phyloP scores from a whole-genome alignment of 1,140 invertebrate species.

The Pseudomyrmex flavicornis region DNA sequence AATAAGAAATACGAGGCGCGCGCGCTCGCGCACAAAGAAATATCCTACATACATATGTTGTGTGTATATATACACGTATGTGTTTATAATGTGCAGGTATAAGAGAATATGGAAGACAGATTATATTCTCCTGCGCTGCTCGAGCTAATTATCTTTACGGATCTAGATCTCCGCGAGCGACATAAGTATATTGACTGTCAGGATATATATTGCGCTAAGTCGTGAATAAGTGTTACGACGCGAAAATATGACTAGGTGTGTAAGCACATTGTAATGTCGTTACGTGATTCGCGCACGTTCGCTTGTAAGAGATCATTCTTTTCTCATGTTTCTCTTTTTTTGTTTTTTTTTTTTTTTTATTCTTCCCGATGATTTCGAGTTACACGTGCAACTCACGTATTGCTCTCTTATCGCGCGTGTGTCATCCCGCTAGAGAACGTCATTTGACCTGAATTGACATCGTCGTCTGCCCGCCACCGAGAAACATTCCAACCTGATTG shows the following conservation, averaged over 20 bases:
- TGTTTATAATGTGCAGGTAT: background rate
- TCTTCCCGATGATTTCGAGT: no score
- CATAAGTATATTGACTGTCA: background rate
- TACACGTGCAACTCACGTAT: background rate
- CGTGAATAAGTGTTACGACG: background rate
- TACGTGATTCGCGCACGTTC: conserved; percentile 4
- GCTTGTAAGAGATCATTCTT: background rate
- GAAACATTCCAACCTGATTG: conserved; percentile 45
- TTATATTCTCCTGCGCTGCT: background rate
- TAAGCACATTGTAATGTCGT: conserved; percentile 11
- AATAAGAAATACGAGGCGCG: background rate
- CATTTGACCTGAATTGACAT: conserved; percentile 67
- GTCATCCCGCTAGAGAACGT: conserved; percentile 20
- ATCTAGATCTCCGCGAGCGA: conserved; percentile 19
- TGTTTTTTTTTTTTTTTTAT: background rate
- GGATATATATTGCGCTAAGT: conserved; percentile 19
- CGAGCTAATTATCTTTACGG: conserved; percentile 34
- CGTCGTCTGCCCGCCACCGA: conserved; percentile 24
- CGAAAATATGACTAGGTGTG: conserved; percentile 28
- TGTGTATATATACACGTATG: background rate
- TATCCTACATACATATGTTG: background rate
- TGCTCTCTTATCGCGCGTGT: background rate
- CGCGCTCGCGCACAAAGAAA: background rate
- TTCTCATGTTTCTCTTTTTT: background rate
- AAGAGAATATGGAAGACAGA: conserved; percentile 21